Percentiles rank a stretch among this genome's conserved stretches.
Evolutionary conservation across 2,113 vertebrate genomes (phyloP).

Genomic region (Dicentrarchus labrax): DNA sequence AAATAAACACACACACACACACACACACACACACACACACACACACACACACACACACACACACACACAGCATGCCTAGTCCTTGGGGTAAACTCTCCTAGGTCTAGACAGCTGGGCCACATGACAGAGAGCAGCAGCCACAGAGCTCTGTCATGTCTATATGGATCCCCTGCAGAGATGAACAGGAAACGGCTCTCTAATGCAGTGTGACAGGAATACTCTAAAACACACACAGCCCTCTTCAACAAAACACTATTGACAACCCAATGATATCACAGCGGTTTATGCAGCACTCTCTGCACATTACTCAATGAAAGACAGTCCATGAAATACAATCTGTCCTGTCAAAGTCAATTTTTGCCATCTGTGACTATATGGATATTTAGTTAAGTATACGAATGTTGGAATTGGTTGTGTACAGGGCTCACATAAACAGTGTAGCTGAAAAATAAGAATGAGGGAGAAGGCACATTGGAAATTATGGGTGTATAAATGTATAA

Average conservation of each 20-base stretch:
- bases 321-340: conserved; percentile 62
- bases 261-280: conserved; percentile 72
- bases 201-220: conserved; percentile 45
- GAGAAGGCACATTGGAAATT: conserved; percentile 30
- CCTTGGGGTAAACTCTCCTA: conserved; percentile 13
- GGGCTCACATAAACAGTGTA: conserved; percentile 24
- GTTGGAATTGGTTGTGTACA: conserved; percentile 29
- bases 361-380: conserved; percentile 47
- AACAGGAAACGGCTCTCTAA: conserved; percentile 47
- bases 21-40: neutral
- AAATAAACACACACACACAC: neutral
- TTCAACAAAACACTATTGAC: conserved; percentile 64
- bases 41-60: neutral
- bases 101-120: conserved; percentile 64
- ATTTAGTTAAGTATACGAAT: conserved; percentile 30
- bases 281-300: conserved; percentile 49
- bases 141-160: conserved; percentile 50
- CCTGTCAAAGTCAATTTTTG: conserved; percentile 66
- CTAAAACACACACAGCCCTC: conserved; percentile 32
- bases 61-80: conserved; percentile 4
- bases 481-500: no score
- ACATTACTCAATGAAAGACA: conserved; percentile 62
- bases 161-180: conserved; percentile 44
- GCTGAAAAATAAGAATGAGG: conserved; percentile 16
- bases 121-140: conserved; percentile 59